A percentile compares a stretch with the other conserved stretches of the same genome.
phyloP scores from a whole-genome alignment of 2,888 invertebrate genomes.

The Agrotis exclamationis region DNA sequence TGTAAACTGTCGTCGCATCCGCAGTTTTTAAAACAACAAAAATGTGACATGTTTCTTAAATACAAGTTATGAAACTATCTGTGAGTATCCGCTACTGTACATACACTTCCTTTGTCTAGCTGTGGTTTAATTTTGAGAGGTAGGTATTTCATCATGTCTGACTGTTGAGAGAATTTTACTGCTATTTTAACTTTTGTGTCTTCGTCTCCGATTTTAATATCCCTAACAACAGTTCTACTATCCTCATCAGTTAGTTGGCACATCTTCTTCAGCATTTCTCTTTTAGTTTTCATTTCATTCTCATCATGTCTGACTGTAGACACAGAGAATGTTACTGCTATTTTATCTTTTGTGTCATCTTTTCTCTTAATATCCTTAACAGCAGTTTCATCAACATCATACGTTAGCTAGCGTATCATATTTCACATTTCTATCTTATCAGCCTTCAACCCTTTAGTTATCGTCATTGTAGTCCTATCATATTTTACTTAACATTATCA shows the following conservation, averaged over 20 bases:
- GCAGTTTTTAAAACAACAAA: not conserved
- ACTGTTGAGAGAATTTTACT: conserved; percentile 21
- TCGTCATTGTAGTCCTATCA: too few species aligned
- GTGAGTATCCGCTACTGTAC: not conserved
- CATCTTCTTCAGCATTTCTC: not conserved
- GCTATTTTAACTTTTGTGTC: not conserved
- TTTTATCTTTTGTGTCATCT: too few species aligned
- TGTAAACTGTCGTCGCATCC: conserved; percentile 33
- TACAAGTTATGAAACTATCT: conserved; percentile 7
- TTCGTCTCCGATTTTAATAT: not conserved
- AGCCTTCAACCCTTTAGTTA: too few species aligned
- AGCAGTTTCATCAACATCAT: too few species aligned
- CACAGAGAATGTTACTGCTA: too few species aligned
- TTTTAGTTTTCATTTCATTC: not conserved
- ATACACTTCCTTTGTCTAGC: conserved; percentile 23
- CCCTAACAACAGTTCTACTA: not conserved
- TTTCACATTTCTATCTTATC: too few species aligned
- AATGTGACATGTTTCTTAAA: conserved; percentile 6
- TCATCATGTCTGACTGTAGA: too few species aligned
- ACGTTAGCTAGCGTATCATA: too few species aligned
- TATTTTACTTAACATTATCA: too few species aligned
- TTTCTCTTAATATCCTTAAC: too few species aligned
- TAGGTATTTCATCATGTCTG: conserved; percentile 20
- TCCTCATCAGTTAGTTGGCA: not conserved
- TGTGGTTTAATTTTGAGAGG: conserved; percentile 16